A percentile compares a stretch with the other conserved stretches of the same genome.
Conservation (phyloP, 2,888 invertebrate species). For the Cheilosia grossa region DNA sequence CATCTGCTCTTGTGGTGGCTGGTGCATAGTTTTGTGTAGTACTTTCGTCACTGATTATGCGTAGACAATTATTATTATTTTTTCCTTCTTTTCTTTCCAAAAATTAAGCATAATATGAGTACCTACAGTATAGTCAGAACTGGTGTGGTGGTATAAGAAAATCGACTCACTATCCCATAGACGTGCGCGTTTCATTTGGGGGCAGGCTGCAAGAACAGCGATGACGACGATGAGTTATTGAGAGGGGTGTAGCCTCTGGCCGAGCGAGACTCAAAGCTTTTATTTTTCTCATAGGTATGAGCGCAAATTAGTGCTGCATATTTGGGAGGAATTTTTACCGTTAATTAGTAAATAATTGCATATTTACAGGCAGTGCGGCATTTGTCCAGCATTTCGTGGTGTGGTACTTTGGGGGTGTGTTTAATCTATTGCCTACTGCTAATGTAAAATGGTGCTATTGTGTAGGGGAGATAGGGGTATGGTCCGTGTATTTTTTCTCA, state of each 20-base stretch:
- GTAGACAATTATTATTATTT: slow-evolving; percentile 62
- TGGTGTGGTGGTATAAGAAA: slow-evolving; percentile 29
- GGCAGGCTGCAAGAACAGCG: slow-evolving; percentile 9
- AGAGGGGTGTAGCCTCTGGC: slow-evolving; percentile 38
- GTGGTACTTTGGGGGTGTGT: slow-evolving; percentile 61
- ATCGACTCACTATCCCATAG: slow-evolving; percentile 30
- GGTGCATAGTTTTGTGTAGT: slow-evolving; percentile 48
- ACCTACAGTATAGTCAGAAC: background rate
- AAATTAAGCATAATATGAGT: slow-evolving; percentile 46
- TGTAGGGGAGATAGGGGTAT: slow-evolving; percentile 2
- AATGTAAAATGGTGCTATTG: slow-evolving; percentile 39
- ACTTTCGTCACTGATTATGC: slow-evolving; percentile 60
- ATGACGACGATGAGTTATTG: slow-evolving; percentile 16
- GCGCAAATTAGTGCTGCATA: slow-evolving; percentile 53
- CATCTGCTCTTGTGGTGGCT: background rate
- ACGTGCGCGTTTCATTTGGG: slow-evolving; percentile 41
- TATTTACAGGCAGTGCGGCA: slow-evolving; percentile 41
- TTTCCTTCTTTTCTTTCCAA: slow-evolving; percentile 23
- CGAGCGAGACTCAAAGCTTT: slow-evolving; percentile 10
- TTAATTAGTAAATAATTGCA: slow-evolving; percentile 64
- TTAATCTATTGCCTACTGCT: slow-evolving; percentile 36
- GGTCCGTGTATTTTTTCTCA: slow-evolving; percentile 24
- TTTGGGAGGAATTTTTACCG: slow-evolving; percentile 1
- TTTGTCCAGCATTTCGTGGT: background rate
- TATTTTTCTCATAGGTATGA: background rate